Evolutionary conservation across 2,113 vertebrate genomes (phyloP).

Genomic region (Aviceda subcristata): DNA sequence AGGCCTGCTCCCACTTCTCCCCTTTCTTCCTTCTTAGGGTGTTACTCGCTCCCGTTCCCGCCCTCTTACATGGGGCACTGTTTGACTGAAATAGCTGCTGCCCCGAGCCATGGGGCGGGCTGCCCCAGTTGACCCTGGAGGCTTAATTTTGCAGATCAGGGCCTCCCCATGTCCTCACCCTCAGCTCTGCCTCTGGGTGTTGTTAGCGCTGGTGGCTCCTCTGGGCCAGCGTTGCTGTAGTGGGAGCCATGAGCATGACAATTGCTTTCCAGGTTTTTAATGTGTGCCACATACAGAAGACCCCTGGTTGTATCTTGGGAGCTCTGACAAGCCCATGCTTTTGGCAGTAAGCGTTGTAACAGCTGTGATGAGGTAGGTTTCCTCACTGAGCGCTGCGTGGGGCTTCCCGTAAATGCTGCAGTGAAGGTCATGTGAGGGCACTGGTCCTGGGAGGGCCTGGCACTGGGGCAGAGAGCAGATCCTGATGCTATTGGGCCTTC

Average conservation of each 20-base stretch:
- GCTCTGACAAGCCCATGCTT: not conserved
- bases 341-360: constrained; percentile 19
- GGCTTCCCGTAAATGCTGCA: not conserved
- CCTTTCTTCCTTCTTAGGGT: constrained; percentile 39
- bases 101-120: not conserved
- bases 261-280: constrained; percentile 46
- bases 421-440: not conserved
- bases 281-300: not conserved
- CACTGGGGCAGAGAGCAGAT: not conserved
- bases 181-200: rapidly evolving
- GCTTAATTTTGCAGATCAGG: not conserved
- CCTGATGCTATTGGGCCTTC: not conserved
- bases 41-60: not conserved
- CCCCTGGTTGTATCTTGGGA: not conserved
- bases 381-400: not conserved
- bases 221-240: not conserved
- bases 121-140: not conserved
- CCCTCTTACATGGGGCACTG: not conserved
- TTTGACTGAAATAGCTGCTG: not conserved
- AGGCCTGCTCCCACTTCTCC: not conserved
- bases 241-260: not conserved
- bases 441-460: not conserved
- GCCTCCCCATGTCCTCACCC: not conserved
- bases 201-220: not conserved
- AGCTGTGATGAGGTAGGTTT: constrained; percentile 45